These are phyloP conservation scores for Agonum fuliginosum DNA, from an alignment of 2,888 invertebrate species.

Conservation along the genomic window DNA sequence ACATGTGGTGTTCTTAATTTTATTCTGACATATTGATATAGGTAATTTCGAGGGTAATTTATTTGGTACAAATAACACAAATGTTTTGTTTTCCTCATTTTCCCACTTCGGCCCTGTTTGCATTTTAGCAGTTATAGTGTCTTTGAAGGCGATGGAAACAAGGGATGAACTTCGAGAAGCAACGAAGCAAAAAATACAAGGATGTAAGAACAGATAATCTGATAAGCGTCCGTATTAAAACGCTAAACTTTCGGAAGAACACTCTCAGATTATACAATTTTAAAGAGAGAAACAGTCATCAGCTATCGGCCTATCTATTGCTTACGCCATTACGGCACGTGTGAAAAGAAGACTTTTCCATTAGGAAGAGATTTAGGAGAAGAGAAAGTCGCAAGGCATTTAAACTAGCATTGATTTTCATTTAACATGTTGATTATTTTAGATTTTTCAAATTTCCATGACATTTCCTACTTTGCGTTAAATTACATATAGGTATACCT, in stretches of 20 bases:
- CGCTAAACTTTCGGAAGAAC: slow-evolving; percentile 13
- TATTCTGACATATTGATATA: too few relatives aligned
- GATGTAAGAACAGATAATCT: slow-evolving; percentile 37
- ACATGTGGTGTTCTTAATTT: too few relatives aligned
- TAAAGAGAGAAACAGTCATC: not conserved
- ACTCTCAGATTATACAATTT: slow-evolving; percentile 3
- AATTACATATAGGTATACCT: not conserved
- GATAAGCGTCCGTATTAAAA: slow-evolving; percentile 28
- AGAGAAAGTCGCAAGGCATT: not conserved
- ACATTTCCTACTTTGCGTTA: not conserved
- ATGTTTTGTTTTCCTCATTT: not conserved
- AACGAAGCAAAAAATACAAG: slow-evolving; percentile 35
- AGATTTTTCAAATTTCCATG: not conserved
- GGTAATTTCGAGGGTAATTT: too few relatives aligned
- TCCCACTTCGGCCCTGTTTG: not conserved
- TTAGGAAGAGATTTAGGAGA: not conserved
- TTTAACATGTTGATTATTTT: not conserved
- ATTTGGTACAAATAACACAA: not conserved
- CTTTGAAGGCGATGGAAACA: not conserved
- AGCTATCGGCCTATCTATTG: not conserved
- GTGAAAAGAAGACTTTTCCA: not conserved
- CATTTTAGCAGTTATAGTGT: not conserved
- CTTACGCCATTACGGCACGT: not conserved
- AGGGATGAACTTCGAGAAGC: slow-evolving; percentile 6
- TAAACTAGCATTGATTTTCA: not conserved